These are phyloP conservation scores for Phyllotreta cruciferae DNA, from an alignment of 2,888 invertebrate species.

Conservation along the genomic window DNA sequence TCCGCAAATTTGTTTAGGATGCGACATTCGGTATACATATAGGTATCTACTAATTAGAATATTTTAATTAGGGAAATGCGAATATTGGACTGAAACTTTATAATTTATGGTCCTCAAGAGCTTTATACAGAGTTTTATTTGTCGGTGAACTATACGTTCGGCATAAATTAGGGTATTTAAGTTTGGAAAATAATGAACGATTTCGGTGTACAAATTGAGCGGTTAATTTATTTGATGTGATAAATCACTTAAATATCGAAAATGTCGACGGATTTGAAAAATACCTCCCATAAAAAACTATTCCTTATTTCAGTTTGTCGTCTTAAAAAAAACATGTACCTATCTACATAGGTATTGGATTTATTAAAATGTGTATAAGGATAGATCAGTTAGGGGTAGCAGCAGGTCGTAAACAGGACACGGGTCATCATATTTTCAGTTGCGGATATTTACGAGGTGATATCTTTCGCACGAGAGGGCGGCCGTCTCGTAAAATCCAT, in stretches of 20 bases:
- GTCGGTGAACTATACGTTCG: slow-evolving; percentile 8
- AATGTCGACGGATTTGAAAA: too few relatives aligned
- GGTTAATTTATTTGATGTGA: too few relatives aligned
- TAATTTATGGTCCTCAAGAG: slow-evolving; percentile 7
- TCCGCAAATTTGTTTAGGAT: too few relatives aligned
- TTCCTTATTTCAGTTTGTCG: too few relatives aligned
- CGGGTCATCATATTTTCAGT: slow-evolving; percentile 37
- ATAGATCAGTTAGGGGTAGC: neutral
- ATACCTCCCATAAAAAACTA: too few relatives aligned
- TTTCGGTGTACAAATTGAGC: neutral
- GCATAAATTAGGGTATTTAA: slow-evolving; percentile 10
- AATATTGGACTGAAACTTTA: slow-evolving; percentile 10
- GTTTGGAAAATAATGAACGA: slow-evolving; percentile 10
- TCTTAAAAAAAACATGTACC: too few relatives aligned
- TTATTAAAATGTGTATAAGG: slow-evolving; percentile 1
- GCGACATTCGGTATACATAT: neutral
- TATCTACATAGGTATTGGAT: too few relatives aligned
- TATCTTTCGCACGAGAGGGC: slow-evolving; percentile 39
- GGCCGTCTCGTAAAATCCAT: slow-evolving; percentile 41
- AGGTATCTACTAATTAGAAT: slow-evolving; percentile 10
- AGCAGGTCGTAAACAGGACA: slow-evolving; percentile 22
- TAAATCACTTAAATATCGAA: too few relatives aligned
- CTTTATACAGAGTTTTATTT: neutral
- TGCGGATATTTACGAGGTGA: slow-evolving; percentile 36
- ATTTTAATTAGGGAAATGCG: slow-evolving; percentile 1